These are phyloP conservation scores for Sinhomidia bicolor DNA, from an alignment of 2,888 invertebrate species.

Conservation along the genomic window DNA sequence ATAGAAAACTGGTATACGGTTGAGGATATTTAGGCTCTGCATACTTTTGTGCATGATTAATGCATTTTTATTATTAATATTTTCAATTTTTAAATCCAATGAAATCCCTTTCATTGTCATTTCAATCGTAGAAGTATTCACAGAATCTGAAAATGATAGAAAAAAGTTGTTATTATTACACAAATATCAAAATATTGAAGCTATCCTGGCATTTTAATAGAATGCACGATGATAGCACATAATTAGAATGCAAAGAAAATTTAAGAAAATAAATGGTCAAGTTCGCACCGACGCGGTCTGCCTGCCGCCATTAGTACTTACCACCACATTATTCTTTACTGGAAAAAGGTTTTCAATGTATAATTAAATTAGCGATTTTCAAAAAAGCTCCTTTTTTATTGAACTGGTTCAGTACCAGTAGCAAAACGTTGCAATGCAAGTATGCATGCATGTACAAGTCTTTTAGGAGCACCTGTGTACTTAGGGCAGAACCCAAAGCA, in stretches of 20 bases:
- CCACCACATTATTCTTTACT: background rate
- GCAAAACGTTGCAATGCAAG: background rate
- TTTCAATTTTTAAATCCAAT: background rate
- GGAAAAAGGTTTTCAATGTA: background rate
- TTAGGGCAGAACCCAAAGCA: no score
- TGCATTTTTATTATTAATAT: background rate
- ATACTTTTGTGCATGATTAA: conserved; percentile 1
- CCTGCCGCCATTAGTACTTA: background rate
- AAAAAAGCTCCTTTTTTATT: background rate
- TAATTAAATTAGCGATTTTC: conserved; percentile 49
- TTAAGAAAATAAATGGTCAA: conserved; percentile 45
- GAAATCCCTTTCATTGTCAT: background rate
- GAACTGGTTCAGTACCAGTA: conserved; percentile 33
- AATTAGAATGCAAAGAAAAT: background rate
- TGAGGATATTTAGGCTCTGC: background rate
- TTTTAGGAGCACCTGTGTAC: no score
- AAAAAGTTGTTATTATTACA: no score
- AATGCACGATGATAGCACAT: background rate
- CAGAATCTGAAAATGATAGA: no score
- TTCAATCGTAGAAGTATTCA: no score
- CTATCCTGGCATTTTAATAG: conserved; percentile 32
- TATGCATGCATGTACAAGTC: background rate
- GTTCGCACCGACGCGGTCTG: conserved; percentile 41
- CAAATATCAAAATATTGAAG: no score
- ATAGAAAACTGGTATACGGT: no score